phyloP scores from a whole-genome alignment of 2,113 vertebrate species.

The Psittacula cyanocephala region DNA sequence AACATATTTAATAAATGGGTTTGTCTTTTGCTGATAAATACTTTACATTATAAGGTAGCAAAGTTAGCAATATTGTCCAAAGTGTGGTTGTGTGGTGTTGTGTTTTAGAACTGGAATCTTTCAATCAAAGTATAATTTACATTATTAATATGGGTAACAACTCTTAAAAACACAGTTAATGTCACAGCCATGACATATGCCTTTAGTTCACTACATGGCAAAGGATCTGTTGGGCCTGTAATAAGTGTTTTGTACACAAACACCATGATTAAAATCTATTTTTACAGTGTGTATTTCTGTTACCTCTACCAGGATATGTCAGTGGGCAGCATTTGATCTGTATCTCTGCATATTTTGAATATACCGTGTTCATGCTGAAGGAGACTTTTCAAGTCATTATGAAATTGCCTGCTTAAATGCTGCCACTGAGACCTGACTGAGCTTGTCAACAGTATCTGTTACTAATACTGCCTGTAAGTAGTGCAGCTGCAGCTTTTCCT shows the following conservation, averaged over 20 bases:
- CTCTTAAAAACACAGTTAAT: neutral
- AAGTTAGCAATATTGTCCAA: neutral
- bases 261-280: neutral
- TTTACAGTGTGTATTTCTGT: neutral
- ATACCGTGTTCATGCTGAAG: neutral
- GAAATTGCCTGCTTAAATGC: neutral
- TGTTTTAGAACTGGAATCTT: neutral
- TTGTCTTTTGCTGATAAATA: neutral
- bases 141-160: neutral
- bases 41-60: neutral
- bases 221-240: neutral
- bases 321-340: neutral
- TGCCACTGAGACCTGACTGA: neutral
- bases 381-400: neutral
- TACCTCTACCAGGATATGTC: neutral
- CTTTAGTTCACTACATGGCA: neutral
- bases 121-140: neutral
- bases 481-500: neutral
- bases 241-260: conserved; percentile 6
- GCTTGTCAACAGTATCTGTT: neutral
- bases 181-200: neutral
- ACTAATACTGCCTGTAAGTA: neutral
- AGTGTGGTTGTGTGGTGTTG: neutral
- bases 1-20: neutral
- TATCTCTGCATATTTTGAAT: neutral